These are phyloP conservation scores for Ecdyonurus torrentis DNA, from an alignment of 2,888 invertebrate genomes.

Conservation along the genomic window DNA sequence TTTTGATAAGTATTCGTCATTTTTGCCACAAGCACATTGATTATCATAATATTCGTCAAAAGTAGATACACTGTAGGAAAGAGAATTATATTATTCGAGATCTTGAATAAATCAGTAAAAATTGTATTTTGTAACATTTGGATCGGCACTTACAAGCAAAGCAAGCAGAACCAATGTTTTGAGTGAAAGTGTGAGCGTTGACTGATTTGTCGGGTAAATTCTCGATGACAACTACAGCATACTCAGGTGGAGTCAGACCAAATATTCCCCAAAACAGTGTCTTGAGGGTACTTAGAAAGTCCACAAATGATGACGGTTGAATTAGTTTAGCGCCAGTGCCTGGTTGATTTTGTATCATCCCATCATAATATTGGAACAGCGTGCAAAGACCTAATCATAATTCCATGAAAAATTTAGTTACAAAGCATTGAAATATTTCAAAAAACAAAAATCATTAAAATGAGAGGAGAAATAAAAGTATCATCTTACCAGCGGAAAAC, in stretches of 20 bases:
- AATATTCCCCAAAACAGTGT: constrained; percentile 55
- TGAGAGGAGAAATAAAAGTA: not conserved
- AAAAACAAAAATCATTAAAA: not conserved
- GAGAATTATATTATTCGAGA: no score
- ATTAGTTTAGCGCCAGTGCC: constrained; percentile 34
- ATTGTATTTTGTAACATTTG: no score
- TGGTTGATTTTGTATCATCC: constrained; percentile 39
- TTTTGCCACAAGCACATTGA: constrained; percentile 66
- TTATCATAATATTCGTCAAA: constrained; percentile 48
- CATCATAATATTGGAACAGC: constrained; percentile 47
- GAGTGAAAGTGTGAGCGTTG: constrained; percentile 39
- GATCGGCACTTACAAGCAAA: constrained; percentile 33
- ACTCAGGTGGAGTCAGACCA: constrained; percentile 45
- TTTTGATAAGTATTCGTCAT: constrained; percentile 60
- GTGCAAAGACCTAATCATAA: constrained; percentile 31
- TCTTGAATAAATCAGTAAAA: no score
- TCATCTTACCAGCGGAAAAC: constrained; percentile 34
- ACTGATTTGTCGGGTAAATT: constrained; percentile 33
- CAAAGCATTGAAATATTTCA: no score
- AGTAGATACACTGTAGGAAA: constrained; percentile 39
- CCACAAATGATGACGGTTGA: constrained; percentile 28
- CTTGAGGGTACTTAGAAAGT: constrained; percentile 37
- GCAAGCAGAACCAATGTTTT: constrained; percentile 47
- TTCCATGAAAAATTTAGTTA: not conserved
- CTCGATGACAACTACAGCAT: constrained; percentile 45